Conservation (phyloP, 2,888 invertebrate genomes). For the Phasia obesa region DNA sequence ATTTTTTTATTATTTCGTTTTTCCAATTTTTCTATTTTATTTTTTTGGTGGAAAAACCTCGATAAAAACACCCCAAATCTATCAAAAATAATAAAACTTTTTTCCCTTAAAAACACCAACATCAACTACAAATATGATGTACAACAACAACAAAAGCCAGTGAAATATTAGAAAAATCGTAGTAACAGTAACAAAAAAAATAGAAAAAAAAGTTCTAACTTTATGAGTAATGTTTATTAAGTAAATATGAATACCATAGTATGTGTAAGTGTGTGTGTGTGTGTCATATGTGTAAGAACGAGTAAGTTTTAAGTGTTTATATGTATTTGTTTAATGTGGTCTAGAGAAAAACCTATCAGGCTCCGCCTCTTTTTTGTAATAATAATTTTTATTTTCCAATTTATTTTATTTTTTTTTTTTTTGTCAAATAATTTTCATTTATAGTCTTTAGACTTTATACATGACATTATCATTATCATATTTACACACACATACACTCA, state of each 20-base stretch:
- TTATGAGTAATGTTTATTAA: slow-evolving; percentile 69
- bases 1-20: slow-evolving; percentile 37
- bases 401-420: slow-evolving; percentile 62
- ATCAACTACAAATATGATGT: slow-evolving; percentile 30
- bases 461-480: slow-evolving; percentile 54
- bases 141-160: slow-evolving; percentile 33
- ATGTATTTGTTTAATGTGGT: slow-evolving; percentile 51
- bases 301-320: slow-evolving; percentile 37
- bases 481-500: slow-evolving; percentile 17
- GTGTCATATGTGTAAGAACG: slow-evolving; percentile 1
- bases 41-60: slow-evolving; percentile 76
- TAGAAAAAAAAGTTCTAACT: slow-evolving; percentile 31
- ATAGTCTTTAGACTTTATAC: slow-evolving; percentile 34
- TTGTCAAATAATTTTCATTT: slow-evolving; percentile 57
- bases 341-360: slow-evolving; percentile 69
- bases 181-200: slow-evolving; percentile 42
- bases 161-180: slow-evolving; percentile 48
- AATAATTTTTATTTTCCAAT: slow-evolving; percentile 73
- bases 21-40: slow-evolving; percentile 31
- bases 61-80: slow-evolving; percentile 81
- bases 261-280: slow-evolving; percentile 5
- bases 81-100: slow-evolving; percentile 80
- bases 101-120: slow-evolving; percentile 79
- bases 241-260: slow-evolving; percentile 65
- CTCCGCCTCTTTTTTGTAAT: slow-evolving; percentile 72